phyloP scores from a whole-genome alignment of 2,113 vertebrate species.

The Panurus biarmicus region DNA sequence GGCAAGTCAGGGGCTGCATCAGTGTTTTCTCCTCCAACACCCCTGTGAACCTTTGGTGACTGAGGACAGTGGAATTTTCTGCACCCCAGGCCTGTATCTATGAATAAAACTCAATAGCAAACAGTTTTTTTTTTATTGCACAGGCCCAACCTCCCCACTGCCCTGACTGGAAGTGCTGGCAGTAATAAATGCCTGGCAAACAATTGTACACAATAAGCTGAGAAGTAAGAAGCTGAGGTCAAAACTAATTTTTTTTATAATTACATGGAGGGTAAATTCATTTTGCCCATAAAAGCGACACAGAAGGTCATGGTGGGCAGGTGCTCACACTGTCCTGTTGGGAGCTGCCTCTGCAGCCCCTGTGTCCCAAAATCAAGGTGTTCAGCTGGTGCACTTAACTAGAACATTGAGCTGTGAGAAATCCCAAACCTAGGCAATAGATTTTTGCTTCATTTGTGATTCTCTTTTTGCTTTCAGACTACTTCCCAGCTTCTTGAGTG shows the following conservation, averaged over 20 bases:
- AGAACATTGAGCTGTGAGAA: background rate
- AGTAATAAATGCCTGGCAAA: conserved; percentile 50
- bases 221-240: conserved; percentile 25
- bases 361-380: background rate
- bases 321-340: background rate
- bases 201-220: conserved; percentile 53
- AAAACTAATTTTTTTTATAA: conserved; percentile 59
- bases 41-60: background rate
- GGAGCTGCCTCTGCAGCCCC: background rate
- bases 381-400: too few relatives aligned
- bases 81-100: background rate
- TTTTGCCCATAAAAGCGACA: conserved; percentile 22
- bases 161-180: conserved; percentile 2
- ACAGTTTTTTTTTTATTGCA: conserved; percentile 1
- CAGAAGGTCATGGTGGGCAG: background rate
- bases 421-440: background rate
- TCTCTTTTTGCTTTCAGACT: background rate
- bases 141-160: background rate
- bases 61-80: background rate
- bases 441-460: background rate
- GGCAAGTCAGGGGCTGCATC: background rate
- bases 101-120: background rate
- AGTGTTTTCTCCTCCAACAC: background rate
- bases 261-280: conserved; percentile 15
- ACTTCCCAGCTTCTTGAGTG: background rate